Evolutionary conservation across 1,140 invertebrate genomes (phyloP), one percentile per base, ranked within the genome.

Genomic region (Ephestia elutella): DNA sequence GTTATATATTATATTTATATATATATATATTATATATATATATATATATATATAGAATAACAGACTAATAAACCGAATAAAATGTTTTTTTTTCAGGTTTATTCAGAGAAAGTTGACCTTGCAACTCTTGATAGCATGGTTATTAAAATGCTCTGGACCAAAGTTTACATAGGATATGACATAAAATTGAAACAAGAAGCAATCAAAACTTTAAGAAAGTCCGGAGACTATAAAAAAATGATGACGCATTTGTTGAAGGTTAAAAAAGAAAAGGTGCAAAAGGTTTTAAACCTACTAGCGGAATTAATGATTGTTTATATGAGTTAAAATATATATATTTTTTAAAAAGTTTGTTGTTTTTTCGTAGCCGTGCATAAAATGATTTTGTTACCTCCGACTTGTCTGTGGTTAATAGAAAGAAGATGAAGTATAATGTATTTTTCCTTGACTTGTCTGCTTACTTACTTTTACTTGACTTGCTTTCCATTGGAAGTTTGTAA

Each of bases 301-400:
- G 75, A 86, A 56, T 73, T 86, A n/a, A 82, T 86, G 56, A 58
- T 82, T 25, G 58, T 63, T 13, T 85, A 83, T 63, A 74, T 81
- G 62, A 62, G 53, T 32, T 74, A 60, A 38, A 38, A 15, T 5
- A 44, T 15, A 25, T 51, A 25, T 25, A 3, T 51, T 21, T n/a
- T 11, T 51, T 5, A 9, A 51, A 0, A 21, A 10, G 25, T 1
- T 25, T 21, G 19, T 51, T 25, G 20, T 1, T 38, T 38, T 38
- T 15, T 13, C 38, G 1, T 15, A 10, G 13, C 13, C 13, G 8
- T 11, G 32, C 10, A 11, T 35, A 5, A 9, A 35, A 2, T 35
- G 10, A 35, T 35, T n/a, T n/a, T n/a, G n/a, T n/a, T n/a, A n/a
- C n/a, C n/a, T n/a, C n/a, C n/a, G n/a, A n/a, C n/a, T n/a, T n/a